Percentiles rank a stretch among this genome's conserved stretches.
Evolutionary conservation across 30 jellyfish, hydroid and myxozoan genomes (phyloP).

Genomic region (Chrysaora quinquecirrha): DNA sequence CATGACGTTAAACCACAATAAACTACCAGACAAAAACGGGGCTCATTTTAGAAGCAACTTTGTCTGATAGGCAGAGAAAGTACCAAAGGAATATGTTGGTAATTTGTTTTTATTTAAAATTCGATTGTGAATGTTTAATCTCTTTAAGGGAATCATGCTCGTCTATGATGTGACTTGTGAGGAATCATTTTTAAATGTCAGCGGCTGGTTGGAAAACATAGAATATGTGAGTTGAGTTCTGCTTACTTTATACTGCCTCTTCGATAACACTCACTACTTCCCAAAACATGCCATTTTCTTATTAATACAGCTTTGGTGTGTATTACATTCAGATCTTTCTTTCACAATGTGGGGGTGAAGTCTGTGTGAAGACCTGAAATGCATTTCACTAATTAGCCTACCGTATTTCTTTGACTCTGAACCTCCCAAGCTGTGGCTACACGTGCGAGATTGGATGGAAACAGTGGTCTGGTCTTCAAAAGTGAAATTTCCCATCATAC

Average conservation of each 20-base stretch:
- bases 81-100: no score
- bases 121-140: no score
- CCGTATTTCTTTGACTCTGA: neutral
- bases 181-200: slow-evolving; percentile 50
- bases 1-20: no score
- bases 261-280: no score
- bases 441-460: no score
- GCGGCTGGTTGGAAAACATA: slow-evolving; percentile 74
- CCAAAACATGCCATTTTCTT: neutral
- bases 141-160: slow-evolving; percentile 83
- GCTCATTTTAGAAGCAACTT: no score
- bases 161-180: slow-evolving; percentile 78
- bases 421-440: neutral
- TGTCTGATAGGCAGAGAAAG: no score
- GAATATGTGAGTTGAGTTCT: slow-evolving; percentile 39
- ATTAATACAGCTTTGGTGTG: neutral
- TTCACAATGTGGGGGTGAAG: neutral
- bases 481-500: no score
- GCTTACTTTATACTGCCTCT: neutral
- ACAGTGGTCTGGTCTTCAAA: no score
- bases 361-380: neutral
- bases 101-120: no score
- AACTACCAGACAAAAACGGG: no score
- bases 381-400: neutral
- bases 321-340: neutral